These are phyloP conservation scores for Neomorphus geoffroyi DNA, from an alignment of 2,797 vertebrate genomes.

Conservation along the genomic window DNA sequence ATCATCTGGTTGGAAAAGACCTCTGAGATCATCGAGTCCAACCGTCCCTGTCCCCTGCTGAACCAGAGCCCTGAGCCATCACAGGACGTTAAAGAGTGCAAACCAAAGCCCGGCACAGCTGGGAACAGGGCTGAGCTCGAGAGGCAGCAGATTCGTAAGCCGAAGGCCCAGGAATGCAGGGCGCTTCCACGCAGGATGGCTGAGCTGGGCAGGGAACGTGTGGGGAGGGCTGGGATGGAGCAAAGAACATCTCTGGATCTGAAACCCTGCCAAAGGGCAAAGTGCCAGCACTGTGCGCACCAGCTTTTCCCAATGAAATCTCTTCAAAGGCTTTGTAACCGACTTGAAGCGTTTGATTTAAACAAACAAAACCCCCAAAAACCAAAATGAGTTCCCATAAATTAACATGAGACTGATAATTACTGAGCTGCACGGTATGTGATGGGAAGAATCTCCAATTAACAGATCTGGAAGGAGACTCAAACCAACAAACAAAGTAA, in stretches of 20 bases:
- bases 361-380: neutral
- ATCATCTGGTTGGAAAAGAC: too few relatives aligned
- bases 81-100: neutral
- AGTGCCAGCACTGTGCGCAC: neutral
- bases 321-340: neutral
- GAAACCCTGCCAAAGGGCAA: accelerated
- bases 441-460: neutral
- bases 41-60: too few relatives aligned
- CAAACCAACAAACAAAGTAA: neutral
- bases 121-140: accelerated
- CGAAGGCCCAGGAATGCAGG: neutral
- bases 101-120: neutral
- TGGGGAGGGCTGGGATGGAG: neutral
- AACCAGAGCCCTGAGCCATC: too few relatives aligned
- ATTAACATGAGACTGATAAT: neutral
- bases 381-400: neutral
- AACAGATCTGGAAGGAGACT: neutral
- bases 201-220: accelerated
- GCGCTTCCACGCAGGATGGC: accelerated
- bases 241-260: accelerated
- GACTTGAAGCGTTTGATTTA: neutral
- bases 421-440: neutral
- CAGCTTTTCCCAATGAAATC: neutral
- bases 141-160: neutral
- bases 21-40: too few relatives aligned